These are phyloP conservation scores for Heterochromis multidens DNA, from an alignment of 2,113 vertebrate genomes.

Conservation along the genomic window DNA sequence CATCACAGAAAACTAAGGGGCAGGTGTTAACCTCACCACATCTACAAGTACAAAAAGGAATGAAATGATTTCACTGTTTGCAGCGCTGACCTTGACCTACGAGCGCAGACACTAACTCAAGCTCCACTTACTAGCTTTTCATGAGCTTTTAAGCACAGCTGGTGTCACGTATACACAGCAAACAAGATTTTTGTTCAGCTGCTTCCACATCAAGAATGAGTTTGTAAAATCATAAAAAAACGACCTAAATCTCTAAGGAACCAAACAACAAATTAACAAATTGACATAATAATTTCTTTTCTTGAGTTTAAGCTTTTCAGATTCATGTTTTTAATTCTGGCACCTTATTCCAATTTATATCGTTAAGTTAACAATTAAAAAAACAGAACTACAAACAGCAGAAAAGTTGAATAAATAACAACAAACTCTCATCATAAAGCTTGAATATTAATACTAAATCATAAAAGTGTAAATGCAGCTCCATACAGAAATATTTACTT, in stretches of 20 bases:
- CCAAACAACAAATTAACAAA: background rate
- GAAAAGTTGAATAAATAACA: rapidly evolving
- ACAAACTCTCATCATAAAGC: background rate
- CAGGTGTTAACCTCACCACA: background rate
- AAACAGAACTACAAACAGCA: background rate
- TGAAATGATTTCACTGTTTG: background rate
- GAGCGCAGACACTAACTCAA: background rate
- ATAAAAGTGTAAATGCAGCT: background rate
- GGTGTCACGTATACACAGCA: background rate
- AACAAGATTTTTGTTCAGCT: background rate
- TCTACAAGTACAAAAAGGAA: background rate
- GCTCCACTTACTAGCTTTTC: background rate
- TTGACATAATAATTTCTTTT: background rate
- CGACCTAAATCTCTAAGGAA: background rate
- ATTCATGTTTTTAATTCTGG: background rate
- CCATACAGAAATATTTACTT: background rate
- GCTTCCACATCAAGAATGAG: background rate
- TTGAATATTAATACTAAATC: background rate
- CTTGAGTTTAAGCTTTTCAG: background rate
- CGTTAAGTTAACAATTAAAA: background rate
- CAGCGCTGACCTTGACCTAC: rapidly evolving
- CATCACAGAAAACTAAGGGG: no score
- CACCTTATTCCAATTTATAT: background rate
- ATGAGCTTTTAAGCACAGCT: background rate
- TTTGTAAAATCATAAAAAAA: background rate